Base-by-base conservation (phyloP, 2,888 invertebrate species). In the Dexiosoma caninum region DNA sequence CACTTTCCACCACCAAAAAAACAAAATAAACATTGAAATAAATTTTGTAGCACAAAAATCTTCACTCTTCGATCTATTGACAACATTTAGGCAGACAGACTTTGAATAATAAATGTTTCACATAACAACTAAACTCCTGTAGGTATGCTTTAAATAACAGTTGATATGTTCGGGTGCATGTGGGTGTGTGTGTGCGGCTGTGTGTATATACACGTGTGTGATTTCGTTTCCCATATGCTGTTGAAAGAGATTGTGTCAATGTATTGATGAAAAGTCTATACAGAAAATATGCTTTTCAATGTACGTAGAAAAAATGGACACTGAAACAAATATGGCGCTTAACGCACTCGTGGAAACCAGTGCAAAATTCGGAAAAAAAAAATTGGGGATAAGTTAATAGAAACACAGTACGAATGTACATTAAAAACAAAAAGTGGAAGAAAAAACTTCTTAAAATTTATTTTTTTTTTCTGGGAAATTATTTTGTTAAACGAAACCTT, bases 311-410 rank as follows among this genome's bases (percentile, higher is more conserved):
- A 72, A 69, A 35, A 44, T 23, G 27, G 19, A 2, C 4, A 46
- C 35, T 35, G 19, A 46, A 80, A 76, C 76, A 80, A 80, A 80
- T 71, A 80, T 80, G 80, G 80, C 80, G 80, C 40, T 64, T 55
- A 44, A 40, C 44, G 27, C n/a, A n/a, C n/a, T n/a, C n/a, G n/a
- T n/a, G n/a, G n/a, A 53, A 67, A 37, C 46, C 40, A 60, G 46
- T 32, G 51, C 32, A 49, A 80, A 19, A 27, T 2, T n/a, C 0
- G 2, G n/a, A 8, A 27, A 60, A 44, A 42, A 10, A 5, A 16
- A 23, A 6, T 27, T 27, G 27, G 27, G 27, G 27, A 27, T n/a
- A n/a, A n/a, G n/a, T n/a, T n/a, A n/a, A n/a, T n/a, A n/a, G n/a
- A 27, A 27, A 27, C 27, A 27, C 27, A 27, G 27, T 27, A 27